A percentile compares a stretch with the other conserved stretches of the same genome.
Evolutionary conservation across 2,113 vertebrate species (phyloP).

Genomic region (Nipponia nippon): DNA sequence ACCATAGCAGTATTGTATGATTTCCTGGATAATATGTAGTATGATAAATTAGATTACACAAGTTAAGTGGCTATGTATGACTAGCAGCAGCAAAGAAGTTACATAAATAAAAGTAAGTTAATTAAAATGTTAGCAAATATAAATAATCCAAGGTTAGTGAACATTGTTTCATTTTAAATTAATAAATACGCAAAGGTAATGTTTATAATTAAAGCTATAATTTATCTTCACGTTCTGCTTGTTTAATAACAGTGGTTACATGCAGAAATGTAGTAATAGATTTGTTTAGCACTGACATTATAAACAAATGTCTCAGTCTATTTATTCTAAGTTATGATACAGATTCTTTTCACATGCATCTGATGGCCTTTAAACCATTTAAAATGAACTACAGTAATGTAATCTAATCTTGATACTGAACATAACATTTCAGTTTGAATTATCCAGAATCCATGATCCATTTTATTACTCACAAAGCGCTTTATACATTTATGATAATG

Average conservation of each 20-base stretch:
- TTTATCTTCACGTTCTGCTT: slow-evolving; percentile 78
- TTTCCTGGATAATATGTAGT: slow-evolving; percentile 17
- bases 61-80: slow-evolving; percentile 55
- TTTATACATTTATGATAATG: slow-evolving; percentile 83
- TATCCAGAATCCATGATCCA: slow-evolving; percentile 84
- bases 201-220: slow-evolving; percentile 79
- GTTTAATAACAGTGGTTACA: slow-evolving; percentile 77
- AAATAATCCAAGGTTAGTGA: slow-evolving; percentile 77
- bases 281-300: slow-evolving; percentile 82
- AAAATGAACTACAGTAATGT: slow-evolving; percentile 83
- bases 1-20: background rate
- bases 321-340: slow-evolving; percentile 86
- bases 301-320: slow-evolving; percentile 85
- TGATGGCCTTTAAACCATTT: slow-evolving; percentile 84
- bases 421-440: slow-evolving; percentile 87
- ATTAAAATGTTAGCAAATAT: slow-evolving; percentile 77
- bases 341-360: slow-evolving; percentile 80
- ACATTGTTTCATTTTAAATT: slow-evolving; percentile 75
- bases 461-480: slow-evolving; percentile 84
- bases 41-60: slow-evolving; percentile 32
- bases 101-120: slow-evolving; percentile 74
- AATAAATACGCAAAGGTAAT: slow-evolving; percentile 78
- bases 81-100: slow-evolving; percentile 59
- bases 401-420: slow-evolving; percentile 85
- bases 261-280: slow-evolving; percentile 79